Percentiles rank a stretch among this genome's conserved stretches.
phyloP scores from a whole-genome alignment of 2,797 vertebrate species.

The Mormyrops attenuatus region DNA sequence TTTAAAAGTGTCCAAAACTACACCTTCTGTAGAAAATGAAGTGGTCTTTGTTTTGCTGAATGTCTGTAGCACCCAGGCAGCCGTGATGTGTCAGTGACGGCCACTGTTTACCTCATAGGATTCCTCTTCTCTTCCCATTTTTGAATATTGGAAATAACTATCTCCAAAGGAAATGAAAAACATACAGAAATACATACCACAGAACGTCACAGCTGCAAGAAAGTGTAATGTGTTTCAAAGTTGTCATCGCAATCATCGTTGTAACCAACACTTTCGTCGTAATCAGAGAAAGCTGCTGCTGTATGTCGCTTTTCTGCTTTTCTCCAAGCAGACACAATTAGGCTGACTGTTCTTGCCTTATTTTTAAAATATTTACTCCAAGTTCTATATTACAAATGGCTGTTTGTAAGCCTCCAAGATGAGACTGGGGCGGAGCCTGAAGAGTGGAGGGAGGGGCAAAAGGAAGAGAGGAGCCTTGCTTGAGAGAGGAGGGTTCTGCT shows the following conservation, averaged over 20 bases:
- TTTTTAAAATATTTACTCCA: slow-evolving; percentile 59
- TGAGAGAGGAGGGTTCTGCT: slow-evolving; percentile 38
- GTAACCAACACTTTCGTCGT: neutral
- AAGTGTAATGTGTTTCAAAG: neutral
- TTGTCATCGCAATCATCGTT: neutral
- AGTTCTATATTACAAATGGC: slow-evolving; percentile 52
- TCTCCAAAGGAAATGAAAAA: slow-evolving; percentile 16
- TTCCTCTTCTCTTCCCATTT: neutral
- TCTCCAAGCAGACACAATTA: slow-evolving; percentile 47
- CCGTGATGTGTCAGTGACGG: neutral
- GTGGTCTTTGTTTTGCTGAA: neutral
- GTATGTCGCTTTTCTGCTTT: slow-evolving; percentile 29
- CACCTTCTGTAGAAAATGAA: neutral
- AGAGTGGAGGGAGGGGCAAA: slow-evolving; percentile 33
- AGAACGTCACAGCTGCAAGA: neutral
- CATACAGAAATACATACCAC: slow-evolving; percentile 13
- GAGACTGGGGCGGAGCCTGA: slow-evolving; percentile 52
- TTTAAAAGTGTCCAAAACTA: slow-evolving; percentile 8
- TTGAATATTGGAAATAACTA: slow-evolving; percentile 1
- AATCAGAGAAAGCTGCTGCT: slow-evolving; percentile 48
- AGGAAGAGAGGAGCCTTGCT: neutral
- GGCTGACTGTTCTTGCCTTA: slow-evolving; percentile 46
- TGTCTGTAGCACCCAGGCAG: slow-evolving; percentile 10
- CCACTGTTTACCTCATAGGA: neutral
- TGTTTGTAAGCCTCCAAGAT: slow-evolving; percentile 55